Conservation (phyloP, 1,140 invertebrate genomes). For the Pseudomyrmex sp. region DNA sequence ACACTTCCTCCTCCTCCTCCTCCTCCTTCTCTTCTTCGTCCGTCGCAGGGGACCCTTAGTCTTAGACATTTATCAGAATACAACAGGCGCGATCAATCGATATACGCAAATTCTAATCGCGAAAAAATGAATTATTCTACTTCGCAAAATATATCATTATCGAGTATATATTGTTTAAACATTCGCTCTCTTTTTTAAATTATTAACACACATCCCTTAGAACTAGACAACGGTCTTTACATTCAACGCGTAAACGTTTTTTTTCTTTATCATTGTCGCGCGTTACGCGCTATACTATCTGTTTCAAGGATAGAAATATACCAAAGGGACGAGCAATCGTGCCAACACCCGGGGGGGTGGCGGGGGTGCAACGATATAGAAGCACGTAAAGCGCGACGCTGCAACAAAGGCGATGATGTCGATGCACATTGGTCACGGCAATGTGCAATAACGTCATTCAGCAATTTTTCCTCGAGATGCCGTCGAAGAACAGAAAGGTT, state of each 20-base stretch:
- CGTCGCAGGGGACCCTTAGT: slow-evolving; percentile 1
- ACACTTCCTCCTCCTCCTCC: neutral
- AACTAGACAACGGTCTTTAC: no score
- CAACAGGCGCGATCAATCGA: slow-evolving; percentile 61
- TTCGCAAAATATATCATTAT: no score
- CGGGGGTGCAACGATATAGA: slow-evolving; percentile 55
- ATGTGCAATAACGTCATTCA: slow-evolving; percentile 69
- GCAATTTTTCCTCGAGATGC: slow-evolving; percentile 56
- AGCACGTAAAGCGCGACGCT: slow-evolving; percentile 64
- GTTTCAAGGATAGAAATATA: no score
- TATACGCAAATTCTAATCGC: slow-evolving; percentile 58
- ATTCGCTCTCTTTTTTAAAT: no score
- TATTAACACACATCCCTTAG: no score
- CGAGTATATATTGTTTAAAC: no score
- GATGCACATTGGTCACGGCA: slow-evolving; percentile 68
- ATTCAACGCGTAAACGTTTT: no score
- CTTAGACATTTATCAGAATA: slow-evolving; percentile 51
- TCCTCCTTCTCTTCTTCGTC: no score
- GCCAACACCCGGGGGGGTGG: no score
- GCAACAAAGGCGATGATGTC: slow-evolving; percentile 45
- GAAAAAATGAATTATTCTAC: neutral
- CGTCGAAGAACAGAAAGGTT: slow-evolving; percentile 16
- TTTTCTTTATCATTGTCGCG: no score
- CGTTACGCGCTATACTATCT: no score
- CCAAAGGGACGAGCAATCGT: neutral